phyloP scores from a whole-genome alignment of 2,888 invertebrate genomes.

The Prosopocoilus inquinatus region DNA sequence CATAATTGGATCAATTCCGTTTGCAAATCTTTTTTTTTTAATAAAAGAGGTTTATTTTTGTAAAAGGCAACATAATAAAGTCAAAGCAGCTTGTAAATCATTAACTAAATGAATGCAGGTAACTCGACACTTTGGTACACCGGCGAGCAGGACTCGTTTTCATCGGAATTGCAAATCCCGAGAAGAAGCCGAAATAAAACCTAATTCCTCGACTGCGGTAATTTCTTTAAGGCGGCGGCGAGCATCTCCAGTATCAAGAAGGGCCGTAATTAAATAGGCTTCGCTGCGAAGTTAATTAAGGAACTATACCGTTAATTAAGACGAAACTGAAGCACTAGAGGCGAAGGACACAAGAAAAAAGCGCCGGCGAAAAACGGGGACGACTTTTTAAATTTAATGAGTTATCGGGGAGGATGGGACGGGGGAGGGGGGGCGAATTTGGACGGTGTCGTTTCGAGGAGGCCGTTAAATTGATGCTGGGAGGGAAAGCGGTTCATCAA shows the following conservation, averaged over 20 bases:
- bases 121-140: no score
- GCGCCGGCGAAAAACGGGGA: background rate
- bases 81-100: no score
- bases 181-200: no score
- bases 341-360: background rate
- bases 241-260: background rate
- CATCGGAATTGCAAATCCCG: no score
- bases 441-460: background rate
- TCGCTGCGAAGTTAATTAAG: background rate
- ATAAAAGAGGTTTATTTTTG: no score
- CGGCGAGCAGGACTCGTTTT: no score
- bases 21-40: no score
- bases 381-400: background rate
- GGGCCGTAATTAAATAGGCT: background rate
- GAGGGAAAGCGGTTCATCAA: no score
- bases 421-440: background rate
- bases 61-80: no score
- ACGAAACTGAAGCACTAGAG: no score
- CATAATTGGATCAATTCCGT: no score
- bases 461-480: background rate
- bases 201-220: background rate
- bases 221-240: background rate
- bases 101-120: no score
- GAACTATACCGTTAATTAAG: background rate
- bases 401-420: background rate